A percentile compares a stretch with the other conserved stretches of the same genome.
phyloP scores from a whole-genome alignment of 1,140 invertebrate genomes.

The Leguminivora glycinivorella region DNA sequence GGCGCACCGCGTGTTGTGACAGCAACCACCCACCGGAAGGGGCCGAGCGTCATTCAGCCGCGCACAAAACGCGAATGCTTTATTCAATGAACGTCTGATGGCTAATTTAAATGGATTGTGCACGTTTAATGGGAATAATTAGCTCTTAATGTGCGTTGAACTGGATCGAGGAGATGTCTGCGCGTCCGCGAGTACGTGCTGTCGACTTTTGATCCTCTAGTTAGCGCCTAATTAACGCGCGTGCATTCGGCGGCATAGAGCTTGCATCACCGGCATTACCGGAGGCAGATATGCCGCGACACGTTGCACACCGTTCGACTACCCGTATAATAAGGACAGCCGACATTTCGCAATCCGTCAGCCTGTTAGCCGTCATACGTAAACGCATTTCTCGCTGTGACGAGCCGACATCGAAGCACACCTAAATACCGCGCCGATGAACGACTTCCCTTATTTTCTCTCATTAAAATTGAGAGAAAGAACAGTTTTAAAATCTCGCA shows the following conservation, averaged over 20 bases:
- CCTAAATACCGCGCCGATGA: conserved; percentile 47
- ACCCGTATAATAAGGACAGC: conserved; percentile 37
- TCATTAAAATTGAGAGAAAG: conserved; percentile 50
- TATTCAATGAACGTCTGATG: conserved; percentile 71
- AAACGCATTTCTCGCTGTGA: conserved; percentile 46
- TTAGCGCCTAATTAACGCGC: conserved; percentile 55
- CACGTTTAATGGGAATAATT: conserved; percentile 75
- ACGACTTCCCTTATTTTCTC: conserved; percentile 49
- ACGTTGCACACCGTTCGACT: conserved; percentile 35
- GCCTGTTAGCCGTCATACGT: conserved; percentile 42
- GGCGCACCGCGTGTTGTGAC: conserved; percentile 77
- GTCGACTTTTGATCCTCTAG: conserved; percentile 53
- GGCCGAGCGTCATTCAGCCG: conserved; percentile 74
- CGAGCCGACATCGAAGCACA: conserved; percentile 44
- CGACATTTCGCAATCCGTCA: conserved; percentile 46
- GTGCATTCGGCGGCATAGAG: conserved; percentile 30
- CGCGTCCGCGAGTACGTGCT: conserved; percentile 43
- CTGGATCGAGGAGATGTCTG: conserved; percentile 46
- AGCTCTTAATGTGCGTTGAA: conserved; percentile 53
- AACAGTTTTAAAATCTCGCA: conserved; percentile 43
- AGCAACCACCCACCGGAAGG: conserved; percentile 78
- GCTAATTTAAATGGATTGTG: conserved; percentile 77
- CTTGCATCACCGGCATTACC: conserved; percentile 45
- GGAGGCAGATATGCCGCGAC: conserved; percentile 36
- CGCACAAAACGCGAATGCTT: conserved; percentile 75